Evolutionary conservation across 1,140 invertebrate genomes (phyloP), one percentile per base, ranked within the genome.

Genomic region (Orussus abietinus): DNA sequence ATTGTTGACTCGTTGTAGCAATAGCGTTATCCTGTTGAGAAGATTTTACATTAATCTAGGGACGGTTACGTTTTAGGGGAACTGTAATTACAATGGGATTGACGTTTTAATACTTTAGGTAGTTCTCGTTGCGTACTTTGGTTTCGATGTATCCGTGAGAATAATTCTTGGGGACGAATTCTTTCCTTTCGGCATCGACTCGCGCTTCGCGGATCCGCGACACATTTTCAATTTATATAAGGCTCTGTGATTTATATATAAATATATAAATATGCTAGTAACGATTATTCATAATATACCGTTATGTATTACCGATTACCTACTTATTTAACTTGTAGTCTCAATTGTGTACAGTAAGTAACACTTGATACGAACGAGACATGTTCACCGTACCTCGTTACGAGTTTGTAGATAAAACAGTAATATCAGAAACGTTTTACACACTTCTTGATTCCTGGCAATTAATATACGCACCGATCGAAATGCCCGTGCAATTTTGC

Each of bases 191-290:
- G 11, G 5, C 29, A 11, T n/a, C 29, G 11, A 11, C 10, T 4
- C 29, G 11, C 29, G 4, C 12, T 31, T n/a, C 15, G 11, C 29
- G 5, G 4, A 37, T 37, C 36, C 34, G 43, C 38, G 19, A 47
- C 26, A 40, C 49, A 51, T 51, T 51, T 51, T 51, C 45, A 47
- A 42, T 45, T 33, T 19, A 41, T 51, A 47, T 45, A 45, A 41
- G 42, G 49, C 49, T 51, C 49, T 51, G 49, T 44, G 45, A 51
- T 51, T 44, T 38, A 38, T 33, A 34, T 39, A 35, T 31, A 43
- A 26, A 11, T 33, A 44, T 25, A 21, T 18, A 12, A 45, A 38
- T 38, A 28, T 39, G 47, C 32, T 42, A 42, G 40, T 42, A 42
- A 33, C 30, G 7, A 42, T 36, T 42, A 42, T 35, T 42, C 40